A percentile compares a stretch with the other conserved stretches of the same genome.
Evolutionary conservation across 2,113 vertebrate species (phyloP).

Genomic region (Heloderma charlesbogerti): DNA sequence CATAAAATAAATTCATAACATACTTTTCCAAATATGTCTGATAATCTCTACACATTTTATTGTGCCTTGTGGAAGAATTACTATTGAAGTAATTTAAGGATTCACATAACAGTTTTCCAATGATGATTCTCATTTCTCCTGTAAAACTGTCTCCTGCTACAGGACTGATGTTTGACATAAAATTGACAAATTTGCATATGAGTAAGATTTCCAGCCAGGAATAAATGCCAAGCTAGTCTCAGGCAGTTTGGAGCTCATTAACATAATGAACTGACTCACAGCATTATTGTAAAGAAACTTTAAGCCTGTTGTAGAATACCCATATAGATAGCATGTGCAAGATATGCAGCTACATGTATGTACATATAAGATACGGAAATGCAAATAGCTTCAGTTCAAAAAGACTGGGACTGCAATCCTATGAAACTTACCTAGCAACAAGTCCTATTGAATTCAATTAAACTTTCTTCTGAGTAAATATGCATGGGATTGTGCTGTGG

Average conservation of each 20-base stretch:
- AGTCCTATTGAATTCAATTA: not conserved
- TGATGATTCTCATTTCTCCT: constrained; percentile 36
- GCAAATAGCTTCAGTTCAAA: too few species aligned
- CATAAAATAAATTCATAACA: constrained; percentile 27
- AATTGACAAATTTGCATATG: constrained; percentile 6
- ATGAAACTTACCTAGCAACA: not conserved
- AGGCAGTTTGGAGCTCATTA: constrained; percentile 3
- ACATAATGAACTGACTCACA: constrained; percentile 10
- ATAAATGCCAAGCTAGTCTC: constrained; percentile 11
- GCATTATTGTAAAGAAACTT: not conserved
- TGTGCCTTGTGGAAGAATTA: constrained; percentile 22
- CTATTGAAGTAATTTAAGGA: constrained; percentile 20
- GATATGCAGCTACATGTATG: not conserved
- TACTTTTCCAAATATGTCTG: constrained; percentile 2
- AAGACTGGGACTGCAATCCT: not conserved
- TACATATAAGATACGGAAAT: not conserved
- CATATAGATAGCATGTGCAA: not conserved
- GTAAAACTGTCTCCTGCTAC: constrained; percentile 18
- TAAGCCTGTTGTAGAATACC: not conserved
- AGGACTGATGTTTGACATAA: constrained; percentile 5
- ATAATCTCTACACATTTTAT: constrained; percentile 21
- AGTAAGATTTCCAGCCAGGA: constrained; percentile 5
- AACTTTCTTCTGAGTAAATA: not conserved
- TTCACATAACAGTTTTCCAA: constrained; percentile 19
- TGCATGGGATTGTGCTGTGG: too few species aligned